Percentiles rank a stretch among this genome's conserved stretches.
Evolutionary conservation across 2,888 invertebrate genomes (phyloP).

Genomic region (Phalera bucephala): DNA sequence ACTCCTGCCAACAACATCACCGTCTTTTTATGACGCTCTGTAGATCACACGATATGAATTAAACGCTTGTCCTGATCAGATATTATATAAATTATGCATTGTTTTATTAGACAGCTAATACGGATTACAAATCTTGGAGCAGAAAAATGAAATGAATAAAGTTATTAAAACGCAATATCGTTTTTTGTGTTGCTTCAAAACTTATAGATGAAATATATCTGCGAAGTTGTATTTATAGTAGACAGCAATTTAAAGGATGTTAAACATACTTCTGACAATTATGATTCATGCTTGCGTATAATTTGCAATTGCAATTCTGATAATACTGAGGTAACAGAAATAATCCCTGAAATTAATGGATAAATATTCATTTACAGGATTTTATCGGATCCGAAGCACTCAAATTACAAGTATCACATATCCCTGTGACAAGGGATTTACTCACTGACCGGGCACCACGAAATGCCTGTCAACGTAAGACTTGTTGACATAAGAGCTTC

Average conservation of each 20-base stretch:
- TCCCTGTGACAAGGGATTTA: conserved; percentile 15
- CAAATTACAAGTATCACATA: not conserved
- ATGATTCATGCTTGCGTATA: too few species aligned
- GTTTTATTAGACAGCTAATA: not conserved
- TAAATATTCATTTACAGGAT: not conserved
- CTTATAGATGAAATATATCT: too few species aligned
- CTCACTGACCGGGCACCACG: conserved; percentile 18
- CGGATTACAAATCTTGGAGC: not conserved
- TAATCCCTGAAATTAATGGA: not conserved
- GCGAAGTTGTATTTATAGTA: too few species aligned
- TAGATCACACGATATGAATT: conserved; percentile 3
- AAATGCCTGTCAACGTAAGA: conserved; percentile 28
- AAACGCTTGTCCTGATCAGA: not conserved
- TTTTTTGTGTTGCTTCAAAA: too few species aligned
- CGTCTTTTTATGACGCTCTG: conserved; percentile 9
- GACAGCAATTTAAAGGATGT: too few species aligned
- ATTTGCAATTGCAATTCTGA: not conserved
- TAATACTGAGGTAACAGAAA: not conserved
- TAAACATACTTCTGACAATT: too few species aligned
- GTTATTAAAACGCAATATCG: too few species aligned
- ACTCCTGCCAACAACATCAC: conserved; percentile 42
- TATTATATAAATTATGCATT: conserved; percentile 4
- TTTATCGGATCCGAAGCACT: not conserved
- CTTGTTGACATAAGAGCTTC: conserved; percentile 44
- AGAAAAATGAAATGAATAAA: not conserved